Evolutionary conservation across 1,140 invertebrate genomes (phyloP).

Genomic region (Brachionus paranguensis): DNA sequence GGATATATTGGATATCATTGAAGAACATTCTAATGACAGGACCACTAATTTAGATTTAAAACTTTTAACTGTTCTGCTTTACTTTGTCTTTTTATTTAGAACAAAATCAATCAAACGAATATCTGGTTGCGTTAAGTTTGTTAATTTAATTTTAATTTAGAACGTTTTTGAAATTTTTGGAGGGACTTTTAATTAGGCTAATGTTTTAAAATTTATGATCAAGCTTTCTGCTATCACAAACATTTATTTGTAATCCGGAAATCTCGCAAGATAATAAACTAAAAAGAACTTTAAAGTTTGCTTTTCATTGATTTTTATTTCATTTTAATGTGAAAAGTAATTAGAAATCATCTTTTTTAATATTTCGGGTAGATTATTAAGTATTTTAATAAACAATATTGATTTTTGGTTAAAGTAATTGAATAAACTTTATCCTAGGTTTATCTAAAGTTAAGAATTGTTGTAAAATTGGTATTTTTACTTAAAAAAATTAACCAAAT

Average conservation of each 20-base stretch:
- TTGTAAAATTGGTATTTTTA: too few relatives aligned
- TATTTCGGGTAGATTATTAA: too few relatives aligned
- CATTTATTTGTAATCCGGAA: background rate
- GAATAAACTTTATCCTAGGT: too few relatives aligned
- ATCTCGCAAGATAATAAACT: background rate
- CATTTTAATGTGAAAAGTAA: too few relatives aligned
- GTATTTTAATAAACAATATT: too few relatives aligned
- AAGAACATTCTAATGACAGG: background rate
- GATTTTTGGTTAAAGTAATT: too few relatives aligned
- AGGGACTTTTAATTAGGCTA: background rate
- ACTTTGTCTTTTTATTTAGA: slow-evolving; percentile 6
- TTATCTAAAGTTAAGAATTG: too few relatives aligned
- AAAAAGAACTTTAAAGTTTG: background rate
- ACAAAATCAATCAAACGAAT: slow-evolving; percentile 11
- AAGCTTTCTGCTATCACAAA: background rate
- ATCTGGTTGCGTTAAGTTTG: slow-evolving; percentile 20
- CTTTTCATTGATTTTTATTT: too few relatives aligned
- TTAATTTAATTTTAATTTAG: slow-evolving; percentile 17
- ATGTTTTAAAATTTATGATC: background rate
- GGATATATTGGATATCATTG: background rate
- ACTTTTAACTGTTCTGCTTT: slow-evolving; percentile 19
- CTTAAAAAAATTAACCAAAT: too few relatives aligned
- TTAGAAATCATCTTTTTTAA: too few relatives aligned
- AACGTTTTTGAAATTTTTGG: background rate
- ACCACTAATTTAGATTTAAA: background rate